A percentile compares a stretch with the other conserved stretches of the same genome.
Conservation (phyloP, 92 coral and sea anemone genomes). For the Ricordea florida region DNA sequence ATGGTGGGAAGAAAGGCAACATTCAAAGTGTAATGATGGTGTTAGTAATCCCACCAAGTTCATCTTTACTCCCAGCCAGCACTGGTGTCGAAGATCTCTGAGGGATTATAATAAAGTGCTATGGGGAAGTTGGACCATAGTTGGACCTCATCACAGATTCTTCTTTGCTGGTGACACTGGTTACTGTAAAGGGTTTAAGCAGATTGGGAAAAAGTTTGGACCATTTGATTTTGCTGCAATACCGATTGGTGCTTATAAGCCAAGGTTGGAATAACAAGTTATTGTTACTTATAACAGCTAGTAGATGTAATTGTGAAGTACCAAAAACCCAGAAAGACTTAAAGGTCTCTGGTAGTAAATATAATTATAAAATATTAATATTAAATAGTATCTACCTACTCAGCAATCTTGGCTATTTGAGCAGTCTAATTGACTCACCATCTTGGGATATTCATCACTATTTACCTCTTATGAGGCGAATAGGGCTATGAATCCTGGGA, state of each 20-base stretch:
- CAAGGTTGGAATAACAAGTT: slow-evolving; percentile 66
- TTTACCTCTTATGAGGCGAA: too few relatives aligned
- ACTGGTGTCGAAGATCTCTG: slow-evolving; percentile 85
- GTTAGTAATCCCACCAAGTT: slow-evolving; percentile 32
- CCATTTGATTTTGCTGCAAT: slow-evolving; percentile 93
- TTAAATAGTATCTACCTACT: too few relatives aligned
- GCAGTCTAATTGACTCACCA: too few relatives aligned
- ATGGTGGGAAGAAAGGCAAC: slow-evolving; percentile 80
- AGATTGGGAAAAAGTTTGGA: slow-evolving; percentile 83
- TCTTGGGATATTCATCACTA: too few relatives aligned
- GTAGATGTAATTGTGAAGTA: too few relatives aligned
- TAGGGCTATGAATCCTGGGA: too few relatives aligned
- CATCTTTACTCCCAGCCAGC: slow-evolving; percentile 86
- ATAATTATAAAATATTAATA: too few relatives aligned
- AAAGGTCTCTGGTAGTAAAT: too few relatives aligned
- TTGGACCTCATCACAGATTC: slow-evolving; percentile 70
- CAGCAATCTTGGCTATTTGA: too few relatives aligned
- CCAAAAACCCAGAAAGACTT: too few relatives aligned
- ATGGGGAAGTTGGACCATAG: slow-evolving; percentile 93
- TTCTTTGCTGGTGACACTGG: slow-evolving; percentile 94
- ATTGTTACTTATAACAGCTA: too few relatives aligned
- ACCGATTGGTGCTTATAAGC: slow-evolving; percentile 93
- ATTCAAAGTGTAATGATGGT: slow-evolving; percentile 10
- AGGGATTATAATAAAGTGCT: slow-evolving; percentile 82
- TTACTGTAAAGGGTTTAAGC: slow-evolving; percentile 75